Evolutionary conservation across 2,113 vertebrate species (phyloP).

Genomic region (Etheostoma spectabile): DNA sequence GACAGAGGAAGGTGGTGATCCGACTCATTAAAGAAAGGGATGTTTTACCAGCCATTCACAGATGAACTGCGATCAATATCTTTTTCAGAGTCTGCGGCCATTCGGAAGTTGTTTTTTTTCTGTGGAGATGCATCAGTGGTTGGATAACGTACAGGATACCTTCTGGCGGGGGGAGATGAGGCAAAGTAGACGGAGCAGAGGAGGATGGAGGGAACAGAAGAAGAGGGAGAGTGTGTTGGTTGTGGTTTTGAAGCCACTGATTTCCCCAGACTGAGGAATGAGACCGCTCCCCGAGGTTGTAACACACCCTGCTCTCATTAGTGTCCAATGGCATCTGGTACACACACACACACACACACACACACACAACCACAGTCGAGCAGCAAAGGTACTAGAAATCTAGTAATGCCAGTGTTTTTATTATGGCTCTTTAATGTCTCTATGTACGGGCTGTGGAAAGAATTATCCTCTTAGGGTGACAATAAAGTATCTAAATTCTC

Average conservation of each 20-base stretch:
- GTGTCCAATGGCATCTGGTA: conserved; percentile 36
- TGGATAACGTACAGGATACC: too few relatives aligned
- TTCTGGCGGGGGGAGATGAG: not conserved
- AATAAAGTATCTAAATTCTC: not conserved
- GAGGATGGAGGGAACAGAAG: not conserved
- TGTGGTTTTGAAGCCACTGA: conserved; percentile 41
- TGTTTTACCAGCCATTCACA: too few relatives aligned
- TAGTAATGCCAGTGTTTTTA: not conserved
- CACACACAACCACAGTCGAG: conserved; percentile 1
- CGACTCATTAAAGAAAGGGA: too few relatives aligned
- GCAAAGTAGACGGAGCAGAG: not conserved
- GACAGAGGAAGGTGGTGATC: too few relatives aligned
- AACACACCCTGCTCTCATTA: conserved; percentile 60
- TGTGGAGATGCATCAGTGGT: too few relatives aligned
- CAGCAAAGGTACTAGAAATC: not conserved
- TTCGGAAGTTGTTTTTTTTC: too few relatives aligned
- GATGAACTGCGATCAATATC: too few relatives aligned
- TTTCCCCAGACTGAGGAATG: conserved; percentile 53
- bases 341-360: conserved; percentile 31
- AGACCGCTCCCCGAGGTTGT: conserved; percentile 15
- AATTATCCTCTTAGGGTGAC: conserved; percentile 13
- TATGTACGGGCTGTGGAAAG: conserved; percentile 4
- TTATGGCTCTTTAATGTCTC: conserved; percentile 1
- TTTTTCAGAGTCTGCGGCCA: too few relatives aligned
- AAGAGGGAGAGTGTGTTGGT: not conserved